phyloP scores from a whole-genome alignment of 2,797 vertebrate species.

The Threskiornis aethiopicus region DNA sequence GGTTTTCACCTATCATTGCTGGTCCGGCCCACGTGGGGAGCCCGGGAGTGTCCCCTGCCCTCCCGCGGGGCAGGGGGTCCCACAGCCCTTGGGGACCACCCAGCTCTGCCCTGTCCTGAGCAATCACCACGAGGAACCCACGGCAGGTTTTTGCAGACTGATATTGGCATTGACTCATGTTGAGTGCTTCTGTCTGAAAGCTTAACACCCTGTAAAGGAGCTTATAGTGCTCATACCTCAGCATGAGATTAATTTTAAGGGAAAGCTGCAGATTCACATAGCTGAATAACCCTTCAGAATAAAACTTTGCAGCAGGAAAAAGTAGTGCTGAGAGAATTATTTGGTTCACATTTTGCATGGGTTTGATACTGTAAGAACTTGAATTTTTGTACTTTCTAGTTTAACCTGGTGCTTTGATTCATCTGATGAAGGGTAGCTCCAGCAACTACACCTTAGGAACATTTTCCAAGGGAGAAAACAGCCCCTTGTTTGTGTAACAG shows the following conservation, averaged over 20 bases:
- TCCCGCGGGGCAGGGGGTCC: fast-evolving
- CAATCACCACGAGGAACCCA: fast-evolving
- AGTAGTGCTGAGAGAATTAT: fast-evolving
- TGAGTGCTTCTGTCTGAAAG: background rate
- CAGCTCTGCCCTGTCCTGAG: background rate
- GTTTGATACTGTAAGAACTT: background rate
- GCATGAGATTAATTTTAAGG: background rate
- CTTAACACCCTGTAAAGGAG: background rate
- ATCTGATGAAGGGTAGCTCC: background rate
- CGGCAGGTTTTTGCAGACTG: background rate
- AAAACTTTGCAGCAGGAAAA: background rate
- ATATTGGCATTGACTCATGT: background rate
- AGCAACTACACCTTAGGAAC: background rate
- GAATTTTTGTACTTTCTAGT: background rate
- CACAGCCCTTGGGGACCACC: background rate
- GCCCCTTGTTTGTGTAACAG: background rate
- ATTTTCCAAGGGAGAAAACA: background rate
- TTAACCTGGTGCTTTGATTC: background rate
- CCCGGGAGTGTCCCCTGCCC: background rate
- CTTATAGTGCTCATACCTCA: background rate
- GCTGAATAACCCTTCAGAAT: background rate
- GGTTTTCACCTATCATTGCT: fast-evolving
- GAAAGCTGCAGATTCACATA: fast-evolving
- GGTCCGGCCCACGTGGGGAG: fast-evolving
- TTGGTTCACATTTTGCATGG: fast-evolving